Conservation (phyloP, 2,888 invertebrate genomes). For the Rhimphoctona megacephalus region DNA sequence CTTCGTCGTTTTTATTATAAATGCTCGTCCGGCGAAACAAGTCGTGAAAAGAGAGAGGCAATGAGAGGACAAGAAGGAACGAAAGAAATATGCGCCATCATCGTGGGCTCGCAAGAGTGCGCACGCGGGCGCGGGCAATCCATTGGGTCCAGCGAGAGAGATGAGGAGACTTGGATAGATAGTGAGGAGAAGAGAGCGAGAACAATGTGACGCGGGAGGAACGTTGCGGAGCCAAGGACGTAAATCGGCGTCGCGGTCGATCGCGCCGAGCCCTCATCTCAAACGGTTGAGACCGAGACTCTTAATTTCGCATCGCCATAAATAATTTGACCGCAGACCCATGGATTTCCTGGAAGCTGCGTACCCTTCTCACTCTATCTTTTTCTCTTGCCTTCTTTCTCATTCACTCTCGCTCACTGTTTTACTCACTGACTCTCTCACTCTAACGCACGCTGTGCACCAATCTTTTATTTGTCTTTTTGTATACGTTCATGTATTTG, state of each 20-base stretch:
- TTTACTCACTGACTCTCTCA: conserved; percentile 56
- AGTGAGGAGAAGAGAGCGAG: conserved; percentile 50
- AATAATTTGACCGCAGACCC: conserved; percentile 83
- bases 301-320: conserved; percentile 84
- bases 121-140: conserved; percentile 38
- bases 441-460: conserved; percentile 59
- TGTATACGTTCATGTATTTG: conserved; percentile 26
- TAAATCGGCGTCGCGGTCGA: conserved; percentile 80
- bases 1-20: conserved; percentile 57
- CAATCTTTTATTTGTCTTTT: conserved; percentile 57
- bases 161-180: conserved; percentile 32
- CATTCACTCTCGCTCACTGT: conserved; percentile 36
- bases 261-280: conserved; percentile 78
- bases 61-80: conserved; percentile 29
- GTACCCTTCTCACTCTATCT: conserved; percentile 50
- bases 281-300: conserved; percentile 80
- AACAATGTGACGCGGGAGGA: conserved; percentile 73
- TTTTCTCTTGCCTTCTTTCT: neutral
- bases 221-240: conserved; percentile 76
- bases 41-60: conserved; percentile 51
- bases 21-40: conserved; percentile 58
- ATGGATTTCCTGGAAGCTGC: conserved; percentile 81
- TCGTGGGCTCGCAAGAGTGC: conserved; percentile 37
- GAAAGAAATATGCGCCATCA: conserved; percentile 62
- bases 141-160: conserved; percentile 42